Base-by-base conservation (phyloP, 2,113 vertebrate species). In the Vulpes lagopus region DNA sequence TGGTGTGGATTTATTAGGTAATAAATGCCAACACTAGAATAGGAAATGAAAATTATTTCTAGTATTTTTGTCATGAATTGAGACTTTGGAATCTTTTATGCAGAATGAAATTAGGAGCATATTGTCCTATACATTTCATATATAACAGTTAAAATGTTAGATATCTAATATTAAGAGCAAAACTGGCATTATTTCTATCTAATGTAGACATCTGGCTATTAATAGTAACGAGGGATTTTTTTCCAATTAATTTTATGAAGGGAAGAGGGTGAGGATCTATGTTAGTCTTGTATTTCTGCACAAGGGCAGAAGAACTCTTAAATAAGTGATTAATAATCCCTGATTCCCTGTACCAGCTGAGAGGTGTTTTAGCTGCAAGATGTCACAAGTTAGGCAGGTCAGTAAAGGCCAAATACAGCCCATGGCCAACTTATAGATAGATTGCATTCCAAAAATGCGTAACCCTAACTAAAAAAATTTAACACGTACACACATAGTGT, bases 111-210 rank as follows among this genome's bases (percentile, higher is more conserved):
- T 94, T 94, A 71, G 73, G 38, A 94, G n/a, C 12, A 17, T 62
- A 38, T 83, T 80, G 73, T 57, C 55, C 59, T 55, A 5, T 89
- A 17, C 32, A 30, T 96, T 80, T 96, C 79, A 81, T 32, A 79
- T 55, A 19, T 57, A 73, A n/a, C 62, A 78, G 69, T 88, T 90
- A 95, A 97, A 92, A 89, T 96, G 73, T 85, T 91, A 91, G 76
- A 22, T 94, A 51, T 76, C 22, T 80, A 90, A 59, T 43, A 53
- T 89, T 81, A 86, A n/a, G 15, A 79, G 12, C 85, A 76, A 67
- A 55, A 43, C 38, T 94, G 49, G 19, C 32, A 35, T 89, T 88
- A 53, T 12, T 15, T 27, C 43, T 64, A 15, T 51, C 43, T 65
- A 23, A 84, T 60, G 76, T 27, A 89, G 20, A 69, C 73, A 71